Evolutionary conservation across 2,113 vertebrate genomes (phyloP).

Genomic region (Pungitius pungitius): DNA sequence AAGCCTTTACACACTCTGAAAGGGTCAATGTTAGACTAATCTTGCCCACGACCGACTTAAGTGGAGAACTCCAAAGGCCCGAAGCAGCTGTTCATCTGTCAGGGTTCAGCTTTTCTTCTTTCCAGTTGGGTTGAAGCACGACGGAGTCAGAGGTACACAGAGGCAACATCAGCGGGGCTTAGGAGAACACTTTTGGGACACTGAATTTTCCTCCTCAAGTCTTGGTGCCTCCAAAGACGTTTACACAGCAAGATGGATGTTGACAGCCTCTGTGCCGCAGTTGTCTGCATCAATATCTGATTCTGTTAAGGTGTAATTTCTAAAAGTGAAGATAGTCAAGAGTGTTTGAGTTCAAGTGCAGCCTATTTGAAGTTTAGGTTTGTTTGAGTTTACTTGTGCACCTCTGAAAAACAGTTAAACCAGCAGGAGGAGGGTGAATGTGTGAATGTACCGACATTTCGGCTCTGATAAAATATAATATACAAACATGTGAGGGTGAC

Average conservation of each 20-base stretch:
- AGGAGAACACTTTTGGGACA: conserved; percentile 50
- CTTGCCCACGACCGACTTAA: conserved; percentile 50
- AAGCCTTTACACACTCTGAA: conserved; percentile 59
- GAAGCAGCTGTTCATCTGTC: conserved; percentile 55
- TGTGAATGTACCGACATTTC: not conserved
- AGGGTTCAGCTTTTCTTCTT: conserved; percentile 27
- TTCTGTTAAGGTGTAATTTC: conserved; percentile 48
- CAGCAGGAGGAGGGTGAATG: not conserved
- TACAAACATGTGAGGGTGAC: not conserved
- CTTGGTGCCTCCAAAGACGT: conserved; percentile 50
- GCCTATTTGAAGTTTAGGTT: conserved; percentile 20
- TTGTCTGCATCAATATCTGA: conserved; percentile 51
- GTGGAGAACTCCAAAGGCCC: conserved; percentile 41
- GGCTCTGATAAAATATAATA: not conserved
- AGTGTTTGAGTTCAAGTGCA: conserved; percentile 28
- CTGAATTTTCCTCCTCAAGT: conserved; percentile 27
- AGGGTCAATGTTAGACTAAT: conserved; percentile 58
- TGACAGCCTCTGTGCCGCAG: conserved; percentile 48
- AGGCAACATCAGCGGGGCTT: conserved; percentile 48
- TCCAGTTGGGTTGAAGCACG: conserved; percentile 29
- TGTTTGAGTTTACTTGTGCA: conserved; percentile 13
- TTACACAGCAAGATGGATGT: conserved; percentile 62
- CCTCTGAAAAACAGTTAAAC: not conserved
- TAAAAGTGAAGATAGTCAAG: conserved; percentile 20
- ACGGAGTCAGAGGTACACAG: conserved; percentile 43